Conservation (phyloP, 2,113 vertebrate genomes). For the Zapus hudsonius region DNA sequence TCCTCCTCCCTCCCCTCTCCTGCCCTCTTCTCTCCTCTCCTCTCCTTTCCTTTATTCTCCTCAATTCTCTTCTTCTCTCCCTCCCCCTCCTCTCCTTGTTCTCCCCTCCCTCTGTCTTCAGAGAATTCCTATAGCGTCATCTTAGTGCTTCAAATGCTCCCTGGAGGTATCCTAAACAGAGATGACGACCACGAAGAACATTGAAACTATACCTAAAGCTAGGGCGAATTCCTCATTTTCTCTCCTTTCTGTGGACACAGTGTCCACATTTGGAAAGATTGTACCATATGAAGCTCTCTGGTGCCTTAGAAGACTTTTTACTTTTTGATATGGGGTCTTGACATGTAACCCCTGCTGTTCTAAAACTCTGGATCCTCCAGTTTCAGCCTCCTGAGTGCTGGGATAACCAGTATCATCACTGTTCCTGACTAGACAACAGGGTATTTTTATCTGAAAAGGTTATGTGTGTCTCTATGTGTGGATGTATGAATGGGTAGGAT, state of each 20-base stretch:
- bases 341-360: background rate
- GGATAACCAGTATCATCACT: too few relatives aligned
- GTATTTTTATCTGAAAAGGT: too few relatives aligned
- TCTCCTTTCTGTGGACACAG: too few relatives aligned
- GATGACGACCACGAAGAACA: fast-evolving
- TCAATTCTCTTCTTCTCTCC: background rate
- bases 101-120: background rate
- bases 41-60: background rate
- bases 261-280: background rate
- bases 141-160: background rate
- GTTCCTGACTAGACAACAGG: too few relatives aligned
- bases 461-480: too few relatives aligned
- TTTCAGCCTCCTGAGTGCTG: background rate
- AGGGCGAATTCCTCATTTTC: background rate
- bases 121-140: background rate
- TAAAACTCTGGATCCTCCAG: background rate
- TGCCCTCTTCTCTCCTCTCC: background rate
- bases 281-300: background rate
- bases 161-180: background rate
- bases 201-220: background rate
- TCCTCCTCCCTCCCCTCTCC: background rate
- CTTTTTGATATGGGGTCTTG: background rate
- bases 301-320: background rate
- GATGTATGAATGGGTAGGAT: too few relatives aligned
- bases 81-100: background rate